phyloP scores from a whole-genome alignment of 2,797 vertebrate species.

The Limnodromus scolopaceus region DNA sequence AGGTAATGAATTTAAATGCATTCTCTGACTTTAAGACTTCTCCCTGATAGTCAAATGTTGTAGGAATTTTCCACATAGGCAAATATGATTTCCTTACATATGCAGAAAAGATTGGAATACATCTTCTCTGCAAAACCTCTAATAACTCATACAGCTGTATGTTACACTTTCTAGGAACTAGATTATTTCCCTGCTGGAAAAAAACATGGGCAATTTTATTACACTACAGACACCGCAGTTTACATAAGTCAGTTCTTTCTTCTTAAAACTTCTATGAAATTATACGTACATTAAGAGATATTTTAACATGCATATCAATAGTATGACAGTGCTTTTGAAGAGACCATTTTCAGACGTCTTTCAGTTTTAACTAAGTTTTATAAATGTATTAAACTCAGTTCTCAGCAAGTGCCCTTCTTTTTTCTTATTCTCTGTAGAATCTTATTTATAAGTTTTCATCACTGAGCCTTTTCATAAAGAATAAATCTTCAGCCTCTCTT shows the following conservation, averaged over 20 bases:
- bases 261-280: not conserved
- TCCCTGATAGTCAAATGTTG: not conserved
- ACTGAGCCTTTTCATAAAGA: constrained; percentile 20
- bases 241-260: not conserved
- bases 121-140: not conserved
- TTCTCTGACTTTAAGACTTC: not conserved
- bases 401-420: constrained; percentile 13
- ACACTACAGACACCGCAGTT: not conserved
- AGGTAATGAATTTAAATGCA: not conserved
- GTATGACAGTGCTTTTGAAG: not conserved
- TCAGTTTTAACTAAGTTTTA: constrained; percentile 31
- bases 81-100: not conserved
- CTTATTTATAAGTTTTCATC: constrained; percentile 39
- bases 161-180: not conserved
- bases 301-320: not conserved
- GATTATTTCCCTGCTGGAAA: not conserved
- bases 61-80: not conserved
- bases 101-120: not conserved
- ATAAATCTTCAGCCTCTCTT: not conserved
- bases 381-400: not conserved
- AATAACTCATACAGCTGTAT: not conserved
- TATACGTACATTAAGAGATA: not conserved
- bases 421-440: constrained; percentile 44
- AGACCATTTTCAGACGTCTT: constrained; percentile 52
- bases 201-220: not conserved